A percentile compares a stretch with the other conserved stretches of the same genome.
Conservation (phyloP, 2,113 vertebrate species). For the Tachycineta bicolor region DNA sequence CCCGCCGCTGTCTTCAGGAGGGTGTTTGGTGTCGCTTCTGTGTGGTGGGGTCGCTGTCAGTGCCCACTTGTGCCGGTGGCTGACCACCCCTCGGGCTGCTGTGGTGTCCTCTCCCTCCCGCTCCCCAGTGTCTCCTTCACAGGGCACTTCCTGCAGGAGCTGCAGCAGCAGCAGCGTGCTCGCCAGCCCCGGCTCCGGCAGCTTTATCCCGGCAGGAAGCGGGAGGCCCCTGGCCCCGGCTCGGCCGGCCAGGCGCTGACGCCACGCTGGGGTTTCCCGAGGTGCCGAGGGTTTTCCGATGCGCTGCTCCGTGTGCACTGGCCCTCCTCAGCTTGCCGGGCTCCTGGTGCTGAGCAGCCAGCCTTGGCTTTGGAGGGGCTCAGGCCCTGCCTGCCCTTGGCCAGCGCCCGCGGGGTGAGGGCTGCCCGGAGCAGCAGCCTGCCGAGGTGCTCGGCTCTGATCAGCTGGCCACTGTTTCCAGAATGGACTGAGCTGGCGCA, state of each 20-base stretch:
- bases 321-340: background rate
- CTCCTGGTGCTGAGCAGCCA: background rate
- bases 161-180: background rate
- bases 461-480: accelerated
- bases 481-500: background rate
- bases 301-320: accelerated
- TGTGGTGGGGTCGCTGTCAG: accelerated
- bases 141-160: background rate
- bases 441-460: background rate
- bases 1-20: background rate
- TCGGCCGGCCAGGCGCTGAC: background rate
- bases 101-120: accelerated
- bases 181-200: background rate
- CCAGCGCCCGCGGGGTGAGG: accelerated
- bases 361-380: background rate
- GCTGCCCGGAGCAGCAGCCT: background rate
- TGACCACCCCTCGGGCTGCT: accelerated
- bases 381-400: background rate
- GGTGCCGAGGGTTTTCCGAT: background rate
- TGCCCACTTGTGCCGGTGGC: accelerated
- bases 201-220: background rate
- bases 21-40: background rate
- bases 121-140: background rate
- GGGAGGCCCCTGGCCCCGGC: conserved; percentile 19
- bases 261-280: accelerated